Evolutionary conservation across 2,888 invertebrate species (phyloP).

Genomic region (Acleris laterana): DNA sequence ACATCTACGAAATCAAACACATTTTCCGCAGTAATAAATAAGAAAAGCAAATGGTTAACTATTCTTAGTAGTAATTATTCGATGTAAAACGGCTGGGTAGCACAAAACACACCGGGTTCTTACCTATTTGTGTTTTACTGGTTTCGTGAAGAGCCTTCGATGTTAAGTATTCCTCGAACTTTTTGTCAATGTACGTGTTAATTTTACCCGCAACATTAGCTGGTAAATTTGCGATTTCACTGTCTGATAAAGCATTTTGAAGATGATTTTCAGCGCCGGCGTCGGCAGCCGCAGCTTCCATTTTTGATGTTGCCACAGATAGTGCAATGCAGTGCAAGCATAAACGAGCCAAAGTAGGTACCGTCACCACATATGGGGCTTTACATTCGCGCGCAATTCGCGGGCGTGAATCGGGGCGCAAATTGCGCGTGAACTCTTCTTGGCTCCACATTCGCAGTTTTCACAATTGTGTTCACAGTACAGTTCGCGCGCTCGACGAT

Average conservation of each 20-base stretch:
- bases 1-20: background rate
- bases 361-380: too few species aligned
- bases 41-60: background rate
- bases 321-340: too few species aligned
- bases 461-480: too few species aligned
- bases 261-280: conserved; percentile 77
- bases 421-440: too few species aligned
- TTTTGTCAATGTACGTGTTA: conserved; percentile 79
- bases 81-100: conserved; percentile 26
- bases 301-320: conserved; percentile 55
- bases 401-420: too few species aligned
- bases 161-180: conserved; percentile 89
- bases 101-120: conserved; percentile 50
- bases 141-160: conserved; percentile 90
- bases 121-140: conserved; percentile 86
- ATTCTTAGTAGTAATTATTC: conserved; percentile 12
- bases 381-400: too few species aligned
- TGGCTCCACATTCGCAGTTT: too few species aligned
- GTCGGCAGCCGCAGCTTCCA: conserved; percentile 74
- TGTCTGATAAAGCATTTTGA: conserved; percentile 72
- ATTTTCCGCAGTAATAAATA: background rate
- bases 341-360: too few species aligned
- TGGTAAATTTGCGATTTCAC: conserved; percentile 68
- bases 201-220: conserved; percentile 82
- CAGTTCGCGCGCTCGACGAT: too few species aligned